phyloP scores from a whole-genome alignment of 2,797 vertebrate genomes.

The Picus viridis region DNA sequence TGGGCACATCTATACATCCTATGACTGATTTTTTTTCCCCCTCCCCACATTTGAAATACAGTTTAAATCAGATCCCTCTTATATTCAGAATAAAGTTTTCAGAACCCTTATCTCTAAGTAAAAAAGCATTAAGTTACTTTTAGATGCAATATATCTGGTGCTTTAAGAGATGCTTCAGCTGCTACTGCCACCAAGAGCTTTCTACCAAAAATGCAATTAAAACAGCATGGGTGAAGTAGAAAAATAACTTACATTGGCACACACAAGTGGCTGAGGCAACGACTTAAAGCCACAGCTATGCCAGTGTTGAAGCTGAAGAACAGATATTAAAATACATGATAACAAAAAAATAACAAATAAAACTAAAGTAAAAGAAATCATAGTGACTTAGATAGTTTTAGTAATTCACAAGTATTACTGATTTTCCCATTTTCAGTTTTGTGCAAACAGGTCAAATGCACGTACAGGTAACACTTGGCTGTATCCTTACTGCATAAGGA shows the following conservation, averaged over 20 bases:
- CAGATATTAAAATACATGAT: slow-evolving; percentile 66
- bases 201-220: slow-evolving; percentile 62
- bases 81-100: neutral
- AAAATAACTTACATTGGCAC: slow-evolving; percentile 74
- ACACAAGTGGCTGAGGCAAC: slow-evolving; percentile 75
- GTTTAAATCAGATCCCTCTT: neutral
- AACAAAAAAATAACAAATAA: slow-evolving; percentile 42
- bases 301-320: slow-evolving; percentile 74
- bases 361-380: slow-evolving; percentile 47
- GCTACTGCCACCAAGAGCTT: slow-evolving; percentile 70
- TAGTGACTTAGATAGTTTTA: neutral
- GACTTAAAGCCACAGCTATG: slow-evolving; percentile 76
- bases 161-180: slow-evolving; percentile 71
- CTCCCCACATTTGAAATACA: neutral
- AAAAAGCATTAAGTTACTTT: neutral
- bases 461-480: neutral
- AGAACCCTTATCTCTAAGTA: neutral
- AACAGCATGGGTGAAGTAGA: slow-evolving; percentile 54
- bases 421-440: neutral
- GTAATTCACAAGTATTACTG: neutral
- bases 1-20: neutral
- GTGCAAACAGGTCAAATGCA: neutral
- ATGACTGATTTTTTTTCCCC: neutral
- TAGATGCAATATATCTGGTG: slow-evolving; percentile 46
- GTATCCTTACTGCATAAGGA: neutral